Evolutionary conservation across 2,888 invertebrate species (phyloP).

Genomic region (Iselma pallidipennis): DNA sequence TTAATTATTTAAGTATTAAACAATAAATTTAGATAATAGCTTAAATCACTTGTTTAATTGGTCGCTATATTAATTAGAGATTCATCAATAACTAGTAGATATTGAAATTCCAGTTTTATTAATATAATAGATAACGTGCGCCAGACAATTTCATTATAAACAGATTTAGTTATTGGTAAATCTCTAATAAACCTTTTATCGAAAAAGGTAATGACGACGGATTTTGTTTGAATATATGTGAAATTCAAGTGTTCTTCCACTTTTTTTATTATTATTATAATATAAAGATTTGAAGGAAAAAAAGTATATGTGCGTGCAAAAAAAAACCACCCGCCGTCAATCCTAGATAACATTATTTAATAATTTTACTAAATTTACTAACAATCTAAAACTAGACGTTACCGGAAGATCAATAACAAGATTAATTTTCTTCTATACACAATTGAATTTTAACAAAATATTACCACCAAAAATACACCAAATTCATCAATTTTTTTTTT

Average conservation of each 20-base stretch:
- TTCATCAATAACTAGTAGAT: constrained; percentile 6
- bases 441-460: constrained; percentile 19
- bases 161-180: constrained; percentile 12
- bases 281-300: too few relatives aligned
- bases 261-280: too few relatives aligned
- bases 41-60: constrained; percentile 14
- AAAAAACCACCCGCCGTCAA: constrained; percentile 16
- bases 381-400: constrained; percentile 13
- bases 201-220: constrained; percentile 17
- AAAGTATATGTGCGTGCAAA: constrained; percentile 16
- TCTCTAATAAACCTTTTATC: constrained; percentile 3
- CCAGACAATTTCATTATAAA: background rate
- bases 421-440: constrained; percentile 17
- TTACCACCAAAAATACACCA: constrained; percentile 19
- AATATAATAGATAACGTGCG: too few relatives aligned
- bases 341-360: constrained; percentile 13
- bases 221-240: background rate
- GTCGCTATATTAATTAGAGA: constrained; percentile 17
- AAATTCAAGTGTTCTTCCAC: background rate
- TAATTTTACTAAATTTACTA: constrained; percentile 2
- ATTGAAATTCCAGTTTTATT: background rate
- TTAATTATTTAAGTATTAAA: background rate
- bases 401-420: constrained; percentile 26
- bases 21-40: constrained; percentile 6
- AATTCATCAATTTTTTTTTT: constrained; percentile 6